Percentiles rank a stretch among this genome's conserved stretches.
phyloP scores from a whole-genome alignment of 2,888 invertebrate genomes.

The Tanypteryx hageni region DNA sequence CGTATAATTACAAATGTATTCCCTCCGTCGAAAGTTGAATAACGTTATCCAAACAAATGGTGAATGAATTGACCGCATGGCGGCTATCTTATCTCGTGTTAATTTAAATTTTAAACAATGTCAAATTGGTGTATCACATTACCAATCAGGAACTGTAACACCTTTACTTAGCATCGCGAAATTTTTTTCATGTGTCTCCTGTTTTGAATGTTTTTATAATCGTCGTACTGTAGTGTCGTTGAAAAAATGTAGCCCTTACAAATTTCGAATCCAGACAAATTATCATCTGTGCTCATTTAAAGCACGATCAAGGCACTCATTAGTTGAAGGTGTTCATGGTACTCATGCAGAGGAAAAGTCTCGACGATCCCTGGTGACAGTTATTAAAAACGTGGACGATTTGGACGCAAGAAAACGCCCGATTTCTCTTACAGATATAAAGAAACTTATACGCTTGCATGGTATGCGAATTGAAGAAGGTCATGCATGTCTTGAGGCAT shows the following conservation, averaged over 20 bases:
- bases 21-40: not conserved
- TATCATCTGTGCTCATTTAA: not conserved
- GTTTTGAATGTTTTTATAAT: not conserved
- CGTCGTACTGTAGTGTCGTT: not conserved
- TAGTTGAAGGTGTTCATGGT: too few relatives aligned
- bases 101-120: not conserved
- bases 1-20: not conserved
- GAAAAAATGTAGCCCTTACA: not conserved
- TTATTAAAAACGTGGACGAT: not conserved
- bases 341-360: not conserved
- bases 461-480: conserved; percentile 14
- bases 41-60: not conserved
- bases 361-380: not conserved
- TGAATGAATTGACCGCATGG: not conserved
- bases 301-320: not conserved
- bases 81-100: not conserved
- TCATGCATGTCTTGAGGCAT: conserved; percentile 8
- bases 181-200: not conserved
- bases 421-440: not conserved
- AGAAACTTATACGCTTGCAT: conserved; percentile 8
- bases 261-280: too few relatives aligned
- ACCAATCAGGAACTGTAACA: not conserved
- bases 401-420: not conserved
- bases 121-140: not conserved
- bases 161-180: not conserved